These are phyloP conservation scores for Scaptomyza graminum DNA, from an alignment of 1,140 invertebrate species.

Conservation along the genomic window DNA sequence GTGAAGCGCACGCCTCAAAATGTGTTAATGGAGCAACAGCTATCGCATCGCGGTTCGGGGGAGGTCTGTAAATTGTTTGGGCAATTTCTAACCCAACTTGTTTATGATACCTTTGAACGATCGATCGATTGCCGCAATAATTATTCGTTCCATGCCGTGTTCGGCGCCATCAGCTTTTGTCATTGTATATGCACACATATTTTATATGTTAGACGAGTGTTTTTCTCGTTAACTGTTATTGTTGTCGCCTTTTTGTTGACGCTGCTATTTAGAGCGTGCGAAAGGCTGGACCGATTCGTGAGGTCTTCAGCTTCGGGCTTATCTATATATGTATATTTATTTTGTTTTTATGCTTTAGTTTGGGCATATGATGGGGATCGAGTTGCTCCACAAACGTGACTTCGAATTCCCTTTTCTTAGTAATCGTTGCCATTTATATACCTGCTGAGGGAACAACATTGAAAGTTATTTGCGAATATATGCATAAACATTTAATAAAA, in stretches of 20 bases:
- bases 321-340: constrained; percentile 1
- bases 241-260: constrained; percentile 34
- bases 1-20: constrained; percentile 55
- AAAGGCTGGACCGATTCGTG: constrained; percentile 33
- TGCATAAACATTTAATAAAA: background rate
- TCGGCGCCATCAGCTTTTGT: constrained; percentile 41
- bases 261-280: constrained; percentile 59
- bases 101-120: constrained; percentile 21
- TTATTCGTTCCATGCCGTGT: constrained; percentile 59
- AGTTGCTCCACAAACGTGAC: constrained; percentile 67
- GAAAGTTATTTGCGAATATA: background rate
- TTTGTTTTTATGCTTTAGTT: background rate
- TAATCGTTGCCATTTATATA: background rate
- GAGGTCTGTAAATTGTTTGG: constrained; percentile 54
- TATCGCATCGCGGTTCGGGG: constrained; percentile 27
- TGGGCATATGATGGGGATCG: constrained; percentile 50
- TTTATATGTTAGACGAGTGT: constrained; percentile 17
- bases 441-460: background rate
- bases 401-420: constrained; percentile 17
- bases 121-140: constrained; percentile 61
- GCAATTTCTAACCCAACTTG: constrained; percentile 26
- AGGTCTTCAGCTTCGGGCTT: background rate
- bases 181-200: background rate
- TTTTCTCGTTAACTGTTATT: constrained; percentile 39
- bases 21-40: constrained; percentile 77